Percentiles rank a stretch among this genome's conserved stretches.
These are phyloP conservation scores for Hypotaenidia okinawae DNA, from an alignment of 2,797 vertebrate species.

Conservation along the genomic window DNA sequence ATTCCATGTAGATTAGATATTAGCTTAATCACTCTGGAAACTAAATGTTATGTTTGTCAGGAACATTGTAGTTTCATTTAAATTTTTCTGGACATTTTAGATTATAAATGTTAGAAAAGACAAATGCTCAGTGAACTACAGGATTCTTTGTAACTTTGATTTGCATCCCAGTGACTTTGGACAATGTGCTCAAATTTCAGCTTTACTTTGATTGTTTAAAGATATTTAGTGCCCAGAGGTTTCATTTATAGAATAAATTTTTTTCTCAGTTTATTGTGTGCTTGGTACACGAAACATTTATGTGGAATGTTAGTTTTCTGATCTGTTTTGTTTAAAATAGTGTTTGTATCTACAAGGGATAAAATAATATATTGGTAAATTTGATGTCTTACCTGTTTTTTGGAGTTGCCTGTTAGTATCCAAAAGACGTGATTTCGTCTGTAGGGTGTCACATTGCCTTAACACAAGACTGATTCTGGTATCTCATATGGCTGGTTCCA, in stretches of 20 bases:
- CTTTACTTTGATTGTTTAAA: neutral
- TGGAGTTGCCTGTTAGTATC: neutral
- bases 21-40: neutral
- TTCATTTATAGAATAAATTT: neutral
- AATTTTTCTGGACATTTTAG: neutral
- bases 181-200: neutral
- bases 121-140: neutral
- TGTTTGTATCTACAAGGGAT: neutral
- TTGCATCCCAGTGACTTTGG: neutral
- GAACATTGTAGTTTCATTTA: neutral
- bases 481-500: neutral
- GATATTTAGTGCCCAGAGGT: neutral
- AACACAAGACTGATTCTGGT: neutral
- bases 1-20: neutral
- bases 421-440: neutral
- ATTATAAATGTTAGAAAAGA: conserved; percentile 1
- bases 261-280: neutral
- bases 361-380: neutral
- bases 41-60: neutral
- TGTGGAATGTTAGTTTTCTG: neutral
- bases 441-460: neutral
- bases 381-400: neutral
- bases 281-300: neutral
- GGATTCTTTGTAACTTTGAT: neutral
- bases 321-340: neutral